phyloP scores from a whole-genome alignment of 64 coral and sea anemone genomes.

The Catalaphyllia jardinei region DNA sequence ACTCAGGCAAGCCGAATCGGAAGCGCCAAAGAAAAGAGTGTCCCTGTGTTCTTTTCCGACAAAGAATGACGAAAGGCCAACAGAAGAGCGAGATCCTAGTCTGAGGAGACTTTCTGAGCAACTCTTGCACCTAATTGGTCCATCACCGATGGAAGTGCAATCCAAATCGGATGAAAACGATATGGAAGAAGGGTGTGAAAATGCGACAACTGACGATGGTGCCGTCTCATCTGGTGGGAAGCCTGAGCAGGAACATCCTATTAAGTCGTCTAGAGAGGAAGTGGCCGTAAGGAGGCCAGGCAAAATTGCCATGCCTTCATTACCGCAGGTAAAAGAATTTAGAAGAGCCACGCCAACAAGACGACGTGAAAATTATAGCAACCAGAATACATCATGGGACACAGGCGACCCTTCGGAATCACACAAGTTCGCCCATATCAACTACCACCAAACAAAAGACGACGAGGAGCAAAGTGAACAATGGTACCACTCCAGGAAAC shows the following conservation, averaged over 20 bases:
- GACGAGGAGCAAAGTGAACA: not conserved
- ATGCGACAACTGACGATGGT: not conserved
- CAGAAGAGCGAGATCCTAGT: conserved; percentile 37
- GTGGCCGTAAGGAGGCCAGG: not conserved
- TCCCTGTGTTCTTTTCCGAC: conserved; percentile 37
- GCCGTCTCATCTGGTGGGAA: not conserved
- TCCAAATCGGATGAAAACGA: not conserved
- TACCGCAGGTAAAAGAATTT: not conserved
- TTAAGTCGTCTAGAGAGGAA: not conserved
- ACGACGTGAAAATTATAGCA: not conserved
- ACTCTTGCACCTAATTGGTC: conserved; percentile 41
- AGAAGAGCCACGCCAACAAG: not conserved
- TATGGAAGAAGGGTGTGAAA: not conserved
- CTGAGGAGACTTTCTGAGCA: conserved; percentile 56
- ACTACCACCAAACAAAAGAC: not conserved
- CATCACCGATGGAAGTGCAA: not conserved
- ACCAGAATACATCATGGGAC: not conserved
- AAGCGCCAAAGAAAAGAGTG: conserved; percentile 61
- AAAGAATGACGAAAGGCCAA: conserved; percentile 7
- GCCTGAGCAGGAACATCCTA: not conserved
- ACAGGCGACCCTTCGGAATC: no score
- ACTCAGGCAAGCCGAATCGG: conserved; percentile 71
- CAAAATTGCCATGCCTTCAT: not conserved
- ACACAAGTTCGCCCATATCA: not conserved
- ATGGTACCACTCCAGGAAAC: not conserved